These are phyloP conservation scores for Sebastes ruberrimus DNA, from an alignment of 2,797 vertebrate genomes.

Conservation along the genomic window DNA sequence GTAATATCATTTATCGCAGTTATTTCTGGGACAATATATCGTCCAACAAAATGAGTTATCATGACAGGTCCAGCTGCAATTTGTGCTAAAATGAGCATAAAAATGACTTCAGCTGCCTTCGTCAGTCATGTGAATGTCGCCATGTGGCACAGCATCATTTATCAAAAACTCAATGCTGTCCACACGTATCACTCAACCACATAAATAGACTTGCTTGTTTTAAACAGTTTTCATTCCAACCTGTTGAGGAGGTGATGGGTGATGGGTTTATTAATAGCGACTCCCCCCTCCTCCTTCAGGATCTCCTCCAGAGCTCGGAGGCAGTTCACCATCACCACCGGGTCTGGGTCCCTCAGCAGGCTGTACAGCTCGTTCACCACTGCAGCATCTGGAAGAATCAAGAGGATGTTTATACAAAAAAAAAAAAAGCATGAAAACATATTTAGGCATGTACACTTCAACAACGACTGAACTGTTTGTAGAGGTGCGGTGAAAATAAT, in stretches of 20 bases:
- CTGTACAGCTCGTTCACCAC: conserved; percentile 95
- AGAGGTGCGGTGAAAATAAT: not conserved
- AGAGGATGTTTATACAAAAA: not conserved
- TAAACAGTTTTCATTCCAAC: conserved; percentile 32
- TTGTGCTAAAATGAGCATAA: not conserved
- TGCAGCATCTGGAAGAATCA: conserved; percentile 79
- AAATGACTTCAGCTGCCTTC: not conserved
- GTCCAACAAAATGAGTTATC: too few species aligned
- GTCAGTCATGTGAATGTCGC: not conserved
- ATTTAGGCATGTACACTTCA: not conserved
- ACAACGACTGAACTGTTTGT: not conserved
- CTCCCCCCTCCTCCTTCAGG: conserved; percentile 91
- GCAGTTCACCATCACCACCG: conserved; percentile 96
- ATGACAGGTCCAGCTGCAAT: too few species aligned
- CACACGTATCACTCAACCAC: not conserved
- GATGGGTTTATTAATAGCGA: conserved; percentile 97
- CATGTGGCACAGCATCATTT: not conserved
- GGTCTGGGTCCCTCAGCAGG: conserved; percentile 92
- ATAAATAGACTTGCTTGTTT: not conserved
- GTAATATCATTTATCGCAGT: too few species aligned
- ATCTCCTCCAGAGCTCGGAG: conserved; percentile 95
- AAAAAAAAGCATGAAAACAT: not conserved
- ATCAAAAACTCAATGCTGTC: not conserved
- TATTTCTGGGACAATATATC: too few species aligned
- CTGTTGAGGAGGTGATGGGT: conserved; percentile 97